Conservation (phyloP, 2,113 vertebrate genomes). For the Mola mola region DNA sequence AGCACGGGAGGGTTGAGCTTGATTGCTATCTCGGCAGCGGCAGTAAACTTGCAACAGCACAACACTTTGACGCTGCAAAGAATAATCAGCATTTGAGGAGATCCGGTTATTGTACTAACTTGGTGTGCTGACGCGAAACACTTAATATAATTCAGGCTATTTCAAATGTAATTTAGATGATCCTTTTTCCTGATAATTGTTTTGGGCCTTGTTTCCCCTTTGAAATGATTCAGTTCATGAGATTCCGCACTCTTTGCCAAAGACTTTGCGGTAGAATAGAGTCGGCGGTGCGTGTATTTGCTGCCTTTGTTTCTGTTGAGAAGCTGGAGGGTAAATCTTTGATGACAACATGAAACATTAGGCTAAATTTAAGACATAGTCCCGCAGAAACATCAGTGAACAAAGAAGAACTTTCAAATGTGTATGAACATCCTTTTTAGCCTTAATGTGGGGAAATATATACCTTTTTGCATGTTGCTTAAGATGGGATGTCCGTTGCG, state of each 20-base stretch:
- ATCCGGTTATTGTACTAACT: slow-evolving; percentile 51
- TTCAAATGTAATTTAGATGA: slow-evolving; percentile 34
- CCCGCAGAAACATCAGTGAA: not conserved
- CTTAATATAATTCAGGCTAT: slow-evolving; percentile 17
- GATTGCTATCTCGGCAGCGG: slow-evolving; percentile 66
- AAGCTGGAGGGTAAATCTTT: not conserved
- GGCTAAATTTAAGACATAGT: not conserved
- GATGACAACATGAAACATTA: not conserved
- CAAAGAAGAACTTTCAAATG: not conserved
- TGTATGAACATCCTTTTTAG: slow-evolving; percentile 19
- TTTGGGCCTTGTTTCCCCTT: slow-evolving; percentile 11
- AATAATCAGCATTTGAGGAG: slow-evolving; percentile 63
- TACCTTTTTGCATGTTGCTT: slow-evolving; percentile 19
- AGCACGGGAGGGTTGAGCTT: slow-evolving; percentile 48
- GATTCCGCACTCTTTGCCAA: slow-evolving; percentile 6
- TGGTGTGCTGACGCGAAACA: slow-evolving; percentile 37
- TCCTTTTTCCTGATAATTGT: slow-evolving; percentile 28
- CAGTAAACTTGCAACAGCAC: slow-evolving; percentile 54
- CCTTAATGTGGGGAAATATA: no score
- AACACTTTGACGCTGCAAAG: slow-evolving; percentile 64
- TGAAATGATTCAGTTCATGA: slow-evolving; percentile 14
- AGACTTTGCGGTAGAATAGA: slow-evolving; percentile 1
- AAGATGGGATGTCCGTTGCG: slow-evolving; percentile 45
- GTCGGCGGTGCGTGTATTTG: not conserved
- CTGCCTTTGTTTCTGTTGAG: not conserved